Evolutionary conservation across 2,113 vertebrate genomes (phyloP).

Genomic region (Monopterus albus): DNA sequence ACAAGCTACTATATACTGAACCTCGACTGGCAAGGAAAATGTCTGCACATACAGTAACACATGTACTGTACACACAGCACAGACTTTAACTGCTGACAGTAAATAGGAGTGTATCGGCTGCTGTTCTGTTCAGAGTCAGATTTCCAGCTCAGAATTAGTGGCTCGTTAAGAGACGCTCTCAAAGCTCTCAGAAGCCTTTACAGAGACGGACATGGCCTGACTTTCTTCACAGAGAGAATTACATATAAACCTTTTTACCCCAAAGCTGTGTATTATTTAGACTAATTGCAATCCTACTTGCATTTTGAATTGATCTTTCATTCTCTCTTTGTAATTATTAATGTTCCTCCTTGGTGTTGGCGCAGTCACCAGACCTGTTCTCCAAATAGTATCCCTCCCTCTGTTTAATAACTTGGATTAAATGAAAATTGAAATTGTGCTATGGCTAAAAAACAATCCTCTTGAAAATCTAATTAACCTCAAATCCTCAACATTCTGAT

Average conservation of each 20-base stretch:
- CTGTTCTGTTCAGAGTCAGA: slow-evolving; percentile 7
- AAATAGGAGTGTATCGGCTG: neutral
- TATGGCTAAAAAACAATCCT: slow-evolving; percentile 25
- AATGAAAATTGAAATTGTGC: slow-evolving; percentile 49
- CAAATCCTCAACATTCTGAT: slow-evolving; percentile 39
- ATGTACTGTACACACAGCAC: neutral
- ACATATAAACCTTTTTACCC: slow-evolving; percentile 57
- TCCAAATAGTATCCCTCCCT: slow-evolving; percentile 36
- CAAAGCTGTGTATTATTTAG: slow-evolving; percentile 71
- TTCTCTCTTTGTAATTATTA: slow-evolving; percentile 71
- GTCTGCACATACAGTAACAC: too few relatives aligned
- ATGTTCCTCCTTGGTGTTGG: slow-evolving; percentile 51
- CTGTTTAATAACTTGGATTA: slow-evolving; percentile 49
- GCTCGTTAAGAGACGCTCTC: slow-evolving; percentile 22
- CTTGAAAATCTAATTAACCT: slow-evolving; percentile 57
- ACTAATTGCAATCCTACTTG: slow-evolving; percentile 71
- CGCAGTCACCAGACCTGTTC: neutral
- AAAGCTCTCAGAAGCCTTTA: slow-evolving; percentile 51
- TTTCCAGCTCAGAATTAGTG: slow-evolving; percentile 23
- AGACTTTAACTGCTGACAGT: slow-evolving; percentile 11
- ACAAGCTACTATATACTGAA: too few relatives aligned
- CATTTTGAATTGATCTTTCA: slow-evolving; percentile 61
- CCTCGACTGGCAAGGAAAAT: too few relatives aligned
- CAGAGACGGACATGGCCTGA: slow-evolving; percentile 29
- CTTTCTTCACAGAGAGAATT: slow-evolving; percentile 38